Evolutionary conservation across 2,888 invertebrate genomes (phyloP).

Genomic region (Pterobdella sp.): DNA sequence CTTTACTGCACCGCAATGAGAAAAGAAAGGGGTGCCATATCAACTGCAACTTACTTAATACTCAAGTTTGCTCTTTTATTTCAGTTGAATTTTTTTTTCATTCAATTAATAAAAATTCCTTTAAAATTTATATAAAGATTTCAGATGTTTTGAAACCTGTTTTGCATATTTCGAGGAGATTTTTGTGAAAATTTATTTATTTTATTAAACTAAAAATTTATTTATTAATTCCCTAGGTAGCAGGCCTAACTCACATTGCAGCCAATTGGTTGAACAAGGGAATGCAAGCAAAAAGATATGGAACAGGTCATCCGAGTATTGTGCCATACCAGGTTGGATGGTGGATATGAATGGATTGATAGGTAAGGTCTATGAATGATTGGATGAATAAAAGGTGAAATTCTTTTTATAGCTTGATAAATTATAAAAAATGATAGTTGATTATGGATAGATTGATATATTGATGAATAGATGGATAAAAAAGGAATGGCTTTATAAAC

Average conservation of each 20-base stretch:
- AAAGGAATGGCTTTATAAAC: not conserved
- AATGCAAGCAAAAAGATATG: constrained; percentile 69
- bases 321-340: constrained; percentile 73
- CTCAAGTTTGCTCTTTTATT: no score
- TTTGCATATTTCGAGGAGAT: not conserved
- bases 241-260: constrained; percentile 77
- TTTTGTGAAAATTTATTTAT: constrained; percentile 3
- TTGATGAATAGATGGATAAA: not conserved
- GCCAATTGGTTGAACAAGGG: constrained; percentile 81
- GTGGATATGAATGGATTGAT: not conserved
- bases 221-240: constrained; percentile 53
- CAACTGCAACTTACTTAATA: constrained; percentile 84
- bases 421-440: not conserved
- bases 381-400: not conserved
- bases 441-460: not conserved
- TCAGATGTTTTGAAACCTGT: no score
- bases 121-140: no score
- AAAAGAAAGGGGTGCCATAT: constrained; percentile 83
- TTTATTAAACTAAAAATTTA: constrained; percentile 2
- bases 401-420: not conserved
- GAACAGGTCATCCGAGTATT: constrained; percentile 87
- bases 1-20: constrained; percentile 66
- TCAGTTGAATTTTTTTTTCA: no score
- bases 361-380: not conserved
- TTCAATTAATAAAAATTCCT: no score